Evolutionary conservation across 1,140 invertebrate genomes (phyloP), one percentile per base, ranked within the genome.

Genomic region (Akabosia matsudoensis): DNA sequence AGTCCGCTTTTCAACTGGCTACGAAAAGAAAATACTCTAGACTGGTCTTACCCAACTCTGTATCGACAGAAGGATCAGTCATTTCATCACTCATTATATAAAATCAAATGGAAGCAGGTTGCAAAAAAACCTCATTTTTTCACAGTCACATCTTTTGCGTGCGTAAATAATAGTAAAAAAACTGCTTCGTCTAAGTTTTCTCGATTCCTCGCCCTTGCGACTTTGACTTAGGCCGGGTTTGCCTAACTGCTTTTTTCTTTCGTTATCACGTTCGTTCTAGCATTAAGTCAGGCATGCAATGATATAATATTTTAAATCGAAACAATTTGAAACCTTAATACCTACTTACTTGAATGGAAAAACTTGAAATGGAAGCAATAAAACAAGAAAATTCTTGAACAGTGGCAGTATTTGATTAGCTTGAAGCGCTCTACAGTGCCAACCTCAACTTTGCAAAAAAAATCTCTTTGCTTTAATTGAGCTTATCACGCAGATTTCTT

Each of bases 101-200:
- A 56, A 56, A 56, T 24, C 10, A 56, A 56, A 56, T 56, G 54
- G 54, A 56, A 56, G 54, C 54, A 56, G 54, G 54, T 56, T 56
- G 54, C 54, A 22, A 56, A 56, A 56, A 56, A 56, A 56, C 54
- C 14, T 56, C 54, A 24, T 56, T 22, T 7, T 56, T 22, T 10
- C 37, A 45, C 37, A 45, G 37, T 45, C 37, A 45, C 37, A 45
- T 45, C 37, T 45, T 45, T 45, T 45, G 18, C 37, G 7, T 45
- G 37, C 18, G 37, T 45, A n/a, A n/a, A n/a, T n/a, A n/a, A n/a
- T n/a, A n/a, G n/a, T n/a, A n/a, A n/a, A n/a, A n/a, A n/a, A n/a
- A n/a, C n/a, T n/a, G n/a, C n/a, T n/a, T n/a, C n/a, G n/a, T n/a
- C n/a, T n/a, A n/a, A n/a, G n/a, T n/a, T n/a, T n/a, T n/a, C n/a